phyloP scores from a whole-genome alignment of 2,888 invertebrate genomes.

The Apamea crenata region DNA sequence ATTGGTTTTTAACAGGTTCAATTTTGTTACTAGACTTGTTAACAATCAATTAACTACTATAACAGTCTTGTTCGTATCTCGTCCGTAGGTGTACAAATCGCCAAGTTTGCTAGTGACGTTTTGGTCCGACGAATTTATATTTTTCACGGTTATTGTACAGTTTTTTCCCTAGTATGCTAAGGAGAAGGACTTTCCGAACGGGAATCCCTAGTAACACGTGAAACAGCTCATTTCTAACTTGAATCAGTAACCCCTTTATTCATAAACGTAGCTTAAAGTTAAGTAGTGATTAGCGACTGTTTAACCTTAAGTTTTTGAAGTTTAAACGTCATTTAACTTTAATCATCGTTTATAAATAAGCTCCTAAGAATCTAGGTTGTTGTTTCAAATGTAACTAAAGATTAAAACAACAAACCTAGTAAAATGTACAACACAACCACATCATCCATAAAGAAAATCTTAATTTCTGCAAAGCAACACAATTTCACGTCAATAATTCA shows the following conservation, averaged over 20 bases:
- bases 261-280: background rate
- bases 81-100: background rate
- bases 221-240: background rate
- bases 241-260: background rate
- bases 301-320: background rate
- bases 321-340: background rate
- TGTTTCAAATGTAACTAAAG: background rate
- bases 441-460: background rate
- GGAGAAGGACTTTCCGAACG: background rate
- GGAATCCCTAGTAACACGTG: background rate
- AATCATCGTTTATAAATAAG: background rate
- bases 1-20: conserved; percentile 23
- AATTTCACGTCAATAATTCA: conserved; percentile 51
- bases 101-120: background rate
- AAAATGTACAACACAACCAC: no score
- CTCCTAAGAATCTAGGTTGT: background rate
- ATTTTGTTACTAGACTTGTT: conserved; percentile 25
- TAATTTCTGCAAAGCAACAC: conserved; percentile 30
- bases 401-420: background rate
- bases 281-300: background rate
- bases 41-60: conserved; percentile 13
- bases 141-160: background rate
- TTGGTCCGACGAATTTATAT: background rate
- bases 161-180: background rate
- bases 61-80: conserved; percentile 3